These are phyloP conservation scores for Phymastichus coffea DNA, from an alignment of 1,140 invertebrate genomes.

Conservation along the genomic window DNA sequence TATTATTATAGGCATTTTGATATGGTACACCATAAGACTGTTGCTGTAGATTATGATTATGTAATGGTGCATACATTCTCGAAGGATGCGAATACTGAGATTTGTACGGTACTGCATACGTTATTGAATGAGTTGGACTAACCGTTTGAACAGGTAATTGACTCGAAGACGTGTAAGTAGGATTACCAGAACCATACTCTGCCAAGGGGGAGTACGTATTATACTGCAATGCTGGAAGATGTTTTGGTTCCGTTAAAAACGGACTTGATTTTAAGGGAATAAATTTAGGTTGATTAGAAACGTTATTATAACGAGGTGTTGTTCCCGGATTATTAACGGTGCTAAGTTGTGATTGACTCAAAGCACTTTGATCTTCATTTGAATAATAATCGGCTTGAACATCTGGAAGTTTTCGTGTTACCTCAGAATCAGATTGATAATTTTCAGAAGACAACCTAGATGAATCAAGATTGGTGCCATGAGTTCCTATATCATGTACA, in stretches of 20 bases:
- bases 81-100: background rate
- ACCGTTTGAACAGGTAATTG: background rate
- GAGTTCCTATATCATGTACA: background rate
- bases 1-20: conserved; percentile 5
- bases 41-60: background rate
- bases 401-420: background rate
- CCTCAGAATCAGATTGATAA: background rate
- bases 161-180: background rate
- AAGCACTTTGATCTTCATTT: background rate
- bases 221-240: background rate
- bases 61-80: background rate
- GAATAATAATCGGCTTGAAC: background rate
- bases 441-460: background rate
- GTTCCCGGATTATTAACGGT: background rate
- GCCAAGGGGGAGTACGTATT: background rate
- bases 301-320: background rate
- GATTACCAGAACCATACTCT: background rate
- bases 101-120: conserved; percentile 1
- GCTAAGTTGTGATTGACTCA: background rate
- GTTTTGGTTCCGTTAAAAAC: background rate
- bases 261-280: background rate
- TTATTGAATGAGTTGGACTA: background rate
- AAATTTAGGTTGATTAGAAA: background rate
- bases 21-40: no score
- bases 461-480: background rate